Evolutionary conservation across 2,888 invertebrate genomes (phyloP).

Genomic region (Parapristionchus giblindavisi): DNA sequence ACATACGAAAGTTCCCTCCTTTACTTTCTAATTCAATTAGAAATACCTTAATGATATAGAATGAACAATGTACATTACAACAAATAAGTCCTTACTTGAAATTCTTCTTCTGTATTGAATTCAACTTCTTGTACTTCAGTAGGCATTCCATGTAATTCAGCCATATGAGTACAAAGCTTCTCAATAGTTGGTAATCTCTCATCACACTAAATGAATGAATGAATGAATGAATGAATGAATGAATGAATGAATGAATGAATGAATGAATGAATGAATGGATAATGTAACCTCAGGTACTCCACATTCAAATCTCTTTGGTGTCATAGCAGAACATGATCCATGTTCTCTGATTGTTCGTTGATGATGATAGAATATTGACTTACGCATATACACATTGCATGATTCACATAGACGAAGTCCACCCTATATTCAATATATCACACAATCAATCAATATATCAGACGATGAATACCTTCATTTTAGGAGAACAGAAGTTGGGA

Average conservation of each 20-base stretch:
- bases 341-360: conserved; percentile 45
- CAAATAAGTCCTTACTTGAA: conserved; percentile 40
- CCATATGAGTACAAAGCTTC: conserved; percentile 54
- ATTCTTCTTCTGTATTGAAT: conserved; percentile 50
- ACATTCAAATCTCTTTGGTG: conserved; percentile 56
- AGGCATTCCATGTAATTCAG: conserved; percentile 50
- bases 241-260: background rate
- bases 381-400: conserved; percentile 38
- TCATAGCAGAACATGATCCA: conserved; percentile 55
- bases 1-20: conserved; percentile 60
- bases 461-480: conserved; percentile 36
- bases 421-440: background rate
- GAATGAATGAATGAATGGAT: background rate
- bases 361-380: conserved; percentile 38
- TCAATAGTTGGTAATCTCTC: conserved; percentile 53
- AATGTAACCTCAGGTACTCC: conserved; percentile 38
- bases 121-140: conserved; percentile 50
- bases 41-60: conserved; percentile 41
- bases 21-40: conserved; percentile 54
- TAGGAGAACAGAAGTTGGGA: conserved; percentile 26
- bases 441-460: background rate
- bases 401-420: conserved; percentile 37
- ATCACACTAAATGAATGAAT: conserved; percentile 45
- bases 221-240: background rate
- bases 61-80: background rate